Percentiles rank a stretch among this genome's conserved stretches.
These are phyloP conservation scores for Apeira syringaria DNA, from an alignment of 2,888 invertebrate species.

Conservation along the genomic window DNA sequence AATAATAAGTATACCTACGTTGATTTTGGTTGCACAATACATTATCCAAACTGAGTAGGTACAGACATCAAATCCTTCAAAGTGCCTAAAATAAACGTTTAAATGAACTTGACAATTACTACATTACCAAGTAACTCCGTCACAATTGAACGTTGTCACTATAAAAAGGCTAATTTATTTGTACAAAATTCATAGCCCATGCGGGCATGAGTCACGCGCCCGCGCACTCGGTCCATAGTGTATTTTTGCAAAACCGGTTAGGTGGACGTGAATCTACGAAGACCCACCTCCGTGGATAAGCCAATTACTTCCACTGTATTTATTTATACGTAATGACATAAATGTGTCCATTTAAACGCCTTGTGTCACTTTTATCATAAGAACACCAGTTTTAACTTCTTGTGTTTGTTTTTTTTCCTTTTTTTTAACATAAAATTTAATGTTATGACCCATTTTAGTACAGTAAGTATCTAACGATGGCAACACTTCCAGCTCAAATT, in stretches of 20 bases:
- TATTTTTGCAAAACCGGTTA: slow-evolving; percentile 54
- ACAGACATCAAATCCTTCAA: neutral
- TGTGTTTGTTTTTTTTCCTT: slow-evolving; percentile 24
- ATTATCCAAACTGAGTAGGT: too few relatives aligned
- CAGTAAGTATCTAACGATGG: slow-evolving; percentile 25
- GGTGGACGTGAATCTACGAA: slow-evolving; percentile 28
- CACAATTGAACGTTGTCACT: slow-evolving; percentile 22
- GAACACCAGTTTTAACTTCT: slow-evolving; percentile 15
- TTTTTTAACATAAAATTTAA: slow-evolving; percentile 27
- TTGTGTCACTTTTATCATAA: slow-evolving; percentile 17
- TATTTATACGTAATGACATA: neutral
- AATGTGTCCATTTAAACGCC: slow-evolving; percentile 2
- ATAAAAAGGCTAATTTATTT: slow-evolving; percentile 39
- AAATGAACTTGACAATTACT: slow-evolving; percentile 8
- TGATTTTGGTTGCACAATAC: too few relatives aligned
- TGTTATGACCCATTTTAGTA: slow-evolving; percentile 28
- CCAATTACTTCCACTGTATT: slow-evolving; percentile 28
- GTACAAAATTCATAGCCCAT: slow-evolving; percentile 40
- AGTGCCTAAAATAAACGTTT: neutral
- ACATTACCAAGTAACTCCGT: slow-evolving; percentile 19
- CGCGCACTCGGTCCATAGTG: slow-evolving; percentile 28
- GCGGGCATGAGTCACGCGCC: slow-evolving; percentile 47
- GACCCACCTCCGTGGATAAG: slow-evolving; percentile 37
- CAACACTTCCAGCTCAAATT: slow-evolving; percentile 12
- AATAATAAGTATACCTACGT: too few relatives aligned